Conservation (phyloP, 2,888 invertebrate species). For the Ethmia dodecea region DNA sequence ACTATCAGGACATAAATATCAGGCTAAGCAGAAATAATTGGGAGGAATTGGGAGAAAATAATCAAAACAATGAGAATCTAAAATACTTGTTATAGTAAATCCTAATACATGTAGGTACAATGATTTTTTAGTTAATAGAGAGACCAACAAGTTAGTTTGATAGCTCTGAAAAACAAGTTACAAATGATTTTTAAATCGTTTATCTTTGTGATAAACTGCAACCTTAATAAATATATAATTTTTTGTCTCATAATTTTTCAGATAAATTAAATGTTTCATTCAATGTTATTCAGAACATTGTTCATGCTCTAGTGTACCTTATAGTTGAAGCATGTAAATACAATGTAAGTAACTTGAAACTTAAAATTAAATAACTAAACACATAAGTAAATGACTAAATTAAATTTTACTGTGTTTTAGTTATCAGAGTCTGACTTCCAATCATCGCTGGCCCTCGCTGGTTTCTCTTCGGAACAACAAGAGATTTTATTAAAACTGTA, state of each 20-base stretch:
- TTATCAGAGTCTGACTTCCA: slow-evolving; percentile 59
- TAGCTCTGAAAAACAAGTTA: too few species aligned
- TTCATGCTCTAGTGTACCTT: slow-evolving; percentile 85
- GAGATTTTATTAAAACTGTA: slow-evolving; percentile 78
- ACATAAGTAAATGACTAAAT: slow-evolving; percentile 1
- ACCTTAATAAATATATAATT: neutral
- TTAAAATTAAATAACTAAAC: neutral
- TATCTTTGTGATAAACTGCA: too few species aligned
- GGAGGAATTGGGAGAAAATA: too few species aligned
- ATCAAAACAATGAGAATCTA: too few species aligned
- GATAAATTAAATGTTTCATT: slow-evolving; percentile 78
- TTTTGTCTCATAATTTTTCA: slow-evolving; percentile 35
- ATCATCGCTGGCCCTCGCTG: slow-evolving; percentile 64
- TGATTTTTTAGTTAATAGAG: too few species aligned
- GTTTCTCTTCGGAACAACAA: slow-evolving; percentile 80
- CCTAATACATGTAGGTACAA: too few species aligned
- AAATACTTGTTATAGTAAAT: too few species aligned
- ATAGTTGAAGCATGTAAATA: slow-evolving; percentile 84
- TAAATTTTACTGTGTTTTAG: slow-evolving; percentile 28
- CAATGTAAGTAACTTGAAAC: slow-evolving; percentile 66
- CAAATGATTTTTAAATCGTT: too few species aligned
- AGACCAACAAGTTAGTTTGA: too few species aligned
- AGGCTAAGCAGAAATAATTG: too few species aligned
- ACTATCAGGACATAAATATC: too few species aligned
- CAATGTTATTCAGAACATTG: slow-evolving; percentile 77